A percentile compares a stretch with the other conserved stretches of the same genome.
Conservation (phyloP, 2,888 invertebrate species). For the Drosophila rubida region DNA sequence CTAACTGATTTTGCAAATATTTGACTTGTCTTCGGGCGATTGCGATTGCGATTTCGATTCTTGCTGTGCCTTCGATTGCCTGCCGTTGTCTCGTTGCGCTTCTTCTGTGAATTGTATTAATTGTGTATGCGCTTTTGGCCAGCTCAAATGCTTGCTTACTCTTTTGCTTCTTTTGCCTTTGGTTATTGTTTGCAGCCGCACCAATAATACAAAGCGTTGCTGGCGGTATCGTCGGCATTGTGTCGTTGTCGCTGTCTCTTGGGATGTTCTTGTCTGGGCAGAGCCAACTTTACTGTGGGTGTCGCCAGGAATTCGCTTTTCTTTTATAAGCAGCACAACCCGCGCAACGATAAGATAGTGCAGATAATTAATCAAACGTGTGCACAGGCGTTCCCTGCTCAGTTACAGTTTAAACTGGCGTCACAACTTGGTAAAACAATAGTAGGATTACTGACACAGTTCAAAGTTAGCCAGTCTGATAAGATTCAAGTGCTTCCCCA, state of each 20-base stretch:
- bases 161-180: conserved; percentile 5
- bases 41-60: conserved; percentile 10
- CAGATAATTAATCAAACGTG: conserved; percentile 25
- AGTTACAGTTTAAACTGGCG: conserved; percentile 9
- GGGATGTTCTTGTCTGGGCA: conserved; percentile 17
- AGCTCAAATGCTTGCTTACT: conserved; percentile 17
- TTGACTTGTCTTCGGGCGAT: conserved; percentile 42
- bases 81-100: conserved; percentile 13
- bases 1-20: conserved; percentile 64
- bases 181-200: conserved; percentile 39
- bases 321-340: conserved; percentile 55
- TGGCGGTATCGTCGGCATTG: conserved; percentile 60
- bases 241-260: conserved; percentile 41
- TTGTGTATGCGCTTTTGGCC: not conserved
- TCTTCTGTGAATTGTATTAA: conserved; percentile 26
- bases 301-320: conserved; percentile 22
- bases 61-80: conserved; percentile 9
- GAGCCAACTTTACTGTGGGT: conserved; percentile 33
- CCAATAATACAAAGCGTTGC: conserved; percentile 63
- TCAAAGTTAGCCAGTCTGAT: conserved; percentile 5
- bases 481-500: conserved; percentile 8
- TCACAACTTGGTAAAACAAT: conserved; percentile 9
- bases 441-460: not conserved
- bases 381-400: not conserved
- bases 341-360: conserved; percentile 43